Conservation (phyloP, 2,888 invertebrate species). For the Aricia artaxerxes region DNA sequence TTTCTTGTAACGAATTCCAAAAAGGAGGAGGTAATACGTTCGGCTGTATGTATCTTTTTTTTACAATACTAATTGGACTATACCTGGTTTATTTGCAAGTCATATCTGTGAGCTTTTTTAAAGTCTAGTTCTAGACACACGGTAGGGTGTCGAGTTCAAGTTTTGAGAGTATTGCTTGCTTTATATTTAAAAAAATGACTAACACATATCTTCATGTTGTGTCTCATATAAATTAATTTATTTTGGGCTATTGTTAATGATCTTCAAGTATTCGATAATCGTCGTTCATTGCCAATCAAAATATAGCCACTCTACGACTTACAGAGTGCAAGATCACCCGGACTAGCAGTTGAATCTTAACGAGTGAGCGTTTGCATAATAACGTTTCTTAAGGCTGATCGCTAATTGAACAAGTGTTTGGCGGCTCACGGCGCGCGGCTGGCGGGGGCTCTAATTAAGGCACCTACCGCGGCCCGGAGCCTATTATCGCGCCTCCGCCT, state of each 20-base stretch:
- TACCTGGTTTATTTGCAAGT: neutral
- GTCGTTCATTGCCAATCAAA: too few species aligned
- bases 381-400: slow-evolving; percentile 69
- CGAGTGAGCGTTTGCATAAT: slow-evolving; percentile 55
- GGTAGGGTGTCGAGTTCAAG: too few species aligned
- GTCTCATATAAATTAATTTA: too few species aligned
- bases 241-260: too few species aligned
- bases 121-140: too few species aligned
- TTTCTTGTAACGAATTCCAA: neutral
- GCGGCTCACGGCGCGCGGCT: slow-evolving; percentile 65
- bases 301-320: neutral
- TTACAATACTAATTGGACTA: neutral
- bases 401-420: slow-evolving; percentile 79
- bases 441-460: slow-evolving; percentile 78
- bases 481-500: slow-evolving; percentile 78
- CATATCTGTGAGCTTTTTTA: too few species aligned
- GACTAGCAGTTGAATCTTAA: slow-evolving; percentile 41
- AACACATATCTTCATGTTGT: too few species aligned
- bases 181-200: too few species aligned
- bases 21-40: too few species aligned
- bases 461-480: slow-evolving; percentile 70
- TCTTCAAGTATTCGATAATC: too few species aligned
- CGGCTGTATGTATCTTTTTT: too few species aligned
- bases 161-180: too few species aligned
- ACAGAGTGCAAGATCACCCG: neutral